Conservation (phyloP, 2,888 invertebrate species). For the Blastobasis adustella region DNA sequence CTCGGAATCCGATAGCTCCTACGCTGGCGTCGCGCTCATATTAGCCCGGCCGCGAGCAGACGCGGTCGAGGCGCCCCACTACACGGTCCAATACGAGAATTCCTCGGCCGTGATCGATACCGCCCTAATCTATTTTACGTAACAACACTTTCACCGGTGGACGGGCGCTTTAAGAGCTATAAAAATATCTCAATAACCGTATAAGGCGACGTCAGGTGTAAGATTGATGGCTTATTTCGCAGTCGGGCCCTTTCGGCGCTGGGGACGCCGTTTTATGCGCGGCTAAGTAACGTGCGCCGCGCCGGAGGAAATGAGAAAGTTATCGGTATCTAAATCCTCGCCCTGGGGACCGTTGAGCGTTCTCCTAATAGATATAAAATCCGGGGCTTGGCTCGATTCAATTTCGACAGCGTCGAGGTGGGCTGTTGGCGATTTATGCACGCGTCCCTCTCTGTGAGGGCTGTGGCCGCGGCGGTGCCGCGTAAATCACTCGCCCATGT, state of each 20-base stretch:
- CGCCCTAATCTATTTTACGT: not conserved
- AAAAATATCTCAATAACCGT: constrained; percentile 37
- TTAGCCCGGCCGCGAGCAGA: not conserved
- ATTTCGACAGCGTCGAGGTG: constrained; percentile 32
- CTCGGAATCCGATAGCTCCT: constrained; percentile 15
- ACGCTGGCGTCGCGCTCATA: constrained; percentile 21
- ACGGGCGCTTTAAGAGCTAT: constrained; percentile 24
- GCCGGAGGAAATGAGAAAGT: constrained; percentile 68
- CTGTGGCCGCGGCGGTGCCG: no score
- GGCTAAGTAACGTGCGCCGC: constrained; percentile 42
- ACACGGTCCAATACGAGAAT: no score
- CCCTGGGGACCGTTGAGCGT: constrained; percentile 55
- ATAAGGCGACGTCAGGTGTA: constrained; percentile 42
- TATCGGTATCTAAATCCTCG: constrained; percentile 66
- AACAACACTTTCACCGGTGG: constrained; percentile 7
- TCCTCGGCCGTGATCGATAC: no score
- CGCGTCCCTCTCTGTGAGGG: no score
- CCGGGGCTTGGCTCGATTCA: constrained; percentile 55
- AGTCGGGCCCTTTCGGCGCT: constrained; percentile 37
- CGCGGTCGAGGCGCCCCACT: not conserved
- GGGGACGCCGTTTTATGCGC: constrained; percentile 40
- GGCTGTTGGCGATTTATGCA: constrained; percentile 20
- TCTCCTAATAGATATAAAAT: constrained; percentile 70
- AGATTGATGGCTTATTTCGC: constrained; percentile 52
- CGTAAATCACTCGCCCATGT: no score